Base-by-base conservation (phyloP, 2,888 invertebrate species). In the Limnephilus lunatus region DNA sequence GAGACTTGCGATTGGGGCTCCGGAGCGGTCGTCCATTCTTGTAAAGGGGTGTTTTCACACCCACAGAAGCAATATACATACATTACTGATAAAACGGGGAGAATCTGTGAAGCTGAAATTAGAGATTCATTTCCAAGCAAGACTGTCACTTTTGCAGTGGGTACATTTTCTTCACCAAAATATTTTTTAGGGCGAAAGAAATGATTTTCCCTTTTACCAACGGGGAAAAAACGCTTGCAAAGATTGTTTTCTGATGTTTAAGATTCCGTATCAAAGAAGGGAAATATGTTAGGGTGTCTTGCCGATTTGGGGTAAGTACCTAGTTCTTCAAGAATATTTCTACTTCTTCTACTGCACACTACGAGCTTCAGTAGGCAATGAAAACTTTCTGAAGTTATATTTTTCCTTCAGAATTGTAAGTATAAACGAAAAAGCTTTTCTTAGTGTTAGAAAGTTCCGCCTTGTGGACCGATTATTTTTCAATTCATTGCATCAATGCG, bases 1-100 rank as follows among this genome's bases (percentile, higher is more conserved):
- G 30, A 68, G 87, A 87, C 87, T 87, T 87, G 53, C 87, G 48
- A 87, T 94, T 95, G 95, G 95, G 53, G 85, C 68, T 85, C 68
- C 39, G 32, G 85, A 89, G 85, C 89, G 89, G 81, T 89, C 81
- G 81, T 89, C 81, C 89, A 89, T 81, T 81, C 89, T 89, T 89
- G 81, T 81, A 92, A 93, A 93, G 90, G 93, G 93, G 91, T 93
- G 93, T 92, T 93, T 93, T 93, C 92, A 91, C 93, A 93, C 92
- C 93, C 93, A 92, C 93, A 91, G 89, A 89, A 90, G 93, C 91
- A 93, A 93, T 93, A 93, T 93, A 93, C 90, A 92, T 90, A 92
- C 92, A 92, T 91, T 93, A 92, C 92, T 89, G 93, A 92, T 92
- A 90, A 93, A 93, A 93, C 92, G 89, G 93, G 91, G 93, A 91